These are phyloP conservation scores for Tetragonula carbonaria DNA, from an alignment of 2,888 invertebrate genomes.

Conservation along the genomic window DNA sequence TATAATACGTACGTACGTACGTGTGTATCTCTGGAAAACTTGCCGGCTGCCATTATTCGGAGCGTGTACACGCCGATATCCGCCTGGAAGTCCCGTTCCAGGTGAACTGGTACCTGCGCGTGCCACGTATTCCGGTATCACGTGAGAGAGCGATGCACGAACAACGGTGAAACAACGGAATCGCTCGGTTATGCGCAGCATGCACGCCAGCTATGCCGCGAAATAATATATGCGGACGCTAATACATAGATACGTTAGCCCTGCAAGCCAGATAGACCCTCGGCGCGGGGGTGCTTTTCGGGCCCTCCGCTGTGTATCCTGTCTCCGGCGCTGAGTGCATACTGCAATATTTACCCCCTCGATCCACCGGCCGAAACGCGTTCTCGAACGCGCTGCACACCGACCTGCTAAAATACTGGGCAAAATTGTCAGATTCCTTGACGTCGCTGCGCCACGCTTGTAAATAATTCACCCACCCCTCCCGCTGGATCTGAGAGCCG, in stretches of 20 bases:
- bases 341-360: constrained; percentile 80
- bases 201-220: constrained; percentile 68
- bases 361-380: constrained; percentile 31
- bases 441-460: constrained; percentile 46
- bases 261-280: constrained; percentile 25
- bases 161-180: constrained; percentile 60
- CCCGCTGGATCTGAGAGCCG: not conserved
- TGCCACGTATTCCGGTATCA: constrained; percentile 66
- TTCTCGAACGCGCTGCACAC: constrained; percentile 12
- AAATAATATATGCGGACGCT: constrained; percentile 81
- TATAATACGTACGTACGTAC: constrained; percentile 3
- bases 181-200: constrained; percentile 65
- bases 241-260: constrained; percentile 77
- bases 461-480: constrained; percentile 46
- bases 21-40: constrained; percentile 15
- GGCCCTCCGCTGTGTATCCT: constrained; percentile 70
- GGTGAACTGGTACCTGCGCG: constrained; percentile 61
- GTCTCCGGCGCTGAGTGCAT: constrained; percentile 79
- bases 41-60: not conserved
- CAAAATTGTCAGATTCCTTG: constrained; percentile 62
- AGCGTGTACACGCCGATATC: constrained; percentile 27
- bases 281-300: constrained; percentile 44
- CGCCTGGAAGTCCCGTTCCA: constrained; percentile 32
- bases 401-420: constrained; percentile 54
- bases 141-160: constrained; percentile 65